Evolutionary conservation across 1,140 invertebrate genomes (phyloP).

Genomic region (Ceratosolen fusciceps): DNA sequence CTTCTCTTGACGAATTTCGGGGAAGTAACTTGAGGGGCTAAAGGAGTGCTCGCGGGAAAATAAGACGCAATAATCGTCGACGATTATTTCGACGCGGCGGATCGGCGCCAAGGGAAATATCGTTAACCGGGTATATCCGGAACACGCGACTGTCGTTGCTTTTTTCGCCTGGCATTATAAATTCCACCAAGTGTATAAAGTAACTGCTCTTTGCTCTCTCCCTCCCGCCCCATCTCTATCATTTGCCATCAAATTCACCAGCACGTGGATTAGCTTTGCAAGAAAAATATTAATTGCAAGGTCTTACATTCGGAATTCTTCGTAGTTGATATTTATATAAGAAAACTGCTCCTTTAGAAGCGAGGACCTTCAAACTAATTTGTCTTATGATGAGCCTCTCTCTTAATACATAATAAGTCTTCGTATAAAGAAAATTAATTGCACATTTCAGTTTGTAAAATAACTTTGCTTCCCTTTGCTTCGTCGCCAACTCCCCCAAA

Average conservation of each 20-base stretch:
- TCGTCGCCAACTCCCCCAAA: too few relatives aligned
- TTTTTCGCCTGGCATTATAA: not conserved
- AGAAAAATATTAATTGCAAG: not conserved
- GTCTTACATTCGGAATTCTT: not conserved
- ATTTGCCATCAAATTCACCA: not conserved
- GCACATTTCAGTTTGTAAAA: not conserved
- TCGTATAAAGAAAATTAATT: not conserved
- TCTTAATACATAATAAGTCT: not conserved
- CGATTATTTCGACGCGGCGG: not conserved
- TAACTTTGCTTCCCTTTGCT: not conserved
- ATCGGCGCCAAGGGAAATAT: not conserved
- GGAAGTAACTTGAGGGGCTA: not conserved
- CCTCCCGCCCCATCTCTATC: too few relatives aligned
- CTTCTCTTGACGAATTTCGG: slow-evolving; percentile 29
- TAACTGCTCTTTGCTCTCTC: not conserved
- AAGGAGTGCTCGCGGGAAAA: not conserved
- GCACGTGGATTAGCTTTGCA: not conserved
- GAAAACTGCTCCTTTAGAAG: not conserved
- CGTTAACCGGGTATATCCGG: not conserved
- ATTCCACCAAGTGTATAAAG: not conserved
- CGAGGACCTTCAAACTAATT: not conserved
- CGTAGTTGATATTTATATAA: not conserved
- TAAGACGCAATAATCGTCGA: not conserved
- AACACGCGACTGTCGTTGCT: not conserved
- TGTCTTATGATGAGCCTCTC: not conserved